Base-by-base conservation (phyloP, 2,888 invertebrate genomes). In the Piscicola geometra region DNA sequence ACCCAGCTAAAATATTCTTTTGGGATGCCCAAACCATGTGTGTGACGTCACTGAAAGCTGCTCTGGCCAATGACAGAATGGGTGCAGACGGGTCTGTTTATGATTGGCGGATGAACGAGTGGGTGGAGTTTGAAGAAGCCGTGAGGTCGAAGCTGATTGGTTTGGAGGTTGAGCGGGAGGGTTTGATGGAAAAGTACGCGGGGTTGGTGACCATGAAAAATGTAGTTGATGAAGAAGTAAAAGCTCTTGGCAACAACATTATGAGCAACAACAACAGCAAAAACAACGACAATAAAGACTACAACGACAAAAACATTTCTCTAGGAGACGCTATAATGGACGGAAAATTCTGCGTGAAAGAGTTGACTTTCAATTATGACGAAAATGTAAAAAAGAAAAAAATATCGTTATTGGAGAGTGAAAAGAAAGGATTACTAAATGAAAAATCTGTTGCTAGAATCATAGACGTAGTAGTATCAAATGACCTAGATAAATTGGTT, bases 61-160 rank as follows among this genome's bases (percentile, higher is more conserved):
- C 81, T 71, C 77, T 83, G 52, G 80, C 82, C 78, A 78, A 66
- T 25, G 67, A 60, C n/a, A 71, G 76, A 64, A 47, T 30, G 18
- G 21, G 56, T 3, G 67, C 36, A 70, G 85, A 85, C 56, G 88
- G 88, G 56, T 81, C 84, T 73, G 84, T 86, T 76, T 84, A 82
- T 50, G 84, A 86, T 75, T 83, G 85, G 12, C 81, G 82, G 66
- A 83, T 83, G 5, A 82, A 83, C 70, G 82, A 84, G 75, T 82
- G 83, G 50, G 88, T 93, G 1, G 77, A 91, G 0, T 87, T 93
- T 1, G 88, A 89, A 82, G 90, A 93, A 83, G 93, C 93, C 2
- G 86, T 93, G 2, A 87, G 90, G 75, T 87, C 87, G 75, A 92
- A 92, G 35, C 68, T 81, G 0, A 73, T 73, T 28, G 56, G 64